Conservation (phyloP, 1,140 invertebrate species). For the Drosophila tristis region DNA sequence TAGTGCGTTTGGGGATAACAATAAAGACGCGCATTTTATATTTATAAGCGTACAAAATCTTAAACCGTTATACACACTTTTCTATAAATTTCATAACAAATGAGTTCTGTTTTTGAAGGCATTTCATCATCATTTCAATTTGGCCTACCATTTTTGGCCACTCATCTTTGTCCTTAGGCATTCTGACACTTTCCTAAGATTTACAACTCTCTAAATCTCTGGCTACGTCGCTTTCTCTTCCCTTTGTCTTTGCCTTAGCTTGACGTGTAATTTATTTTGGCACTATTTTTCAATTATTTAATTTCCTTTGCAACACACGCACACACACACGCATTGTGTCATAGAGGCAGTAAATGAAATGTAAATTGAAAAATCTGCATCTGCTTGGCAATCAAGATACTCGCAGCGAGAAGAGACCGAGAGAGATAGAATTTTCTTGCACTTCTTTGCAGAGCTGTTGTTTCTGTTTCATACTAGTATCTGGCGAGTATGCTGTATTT, state of each 20-base stretch:
- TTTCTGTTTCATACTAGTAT: background rate
- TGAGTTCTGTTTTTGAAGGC: too few species aligned
- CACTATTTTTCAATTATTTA: conserved; percentile 55
- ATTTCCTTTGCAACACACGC: conserved; percentile 42
- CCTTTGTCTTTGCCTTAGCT: conserved; percentile 1
- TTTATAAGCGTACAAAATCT: too few species aligned
- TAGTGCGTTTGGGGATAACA: too few species aligned
- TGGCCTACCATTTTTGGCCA: background rate
- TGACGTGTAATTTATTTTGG: conserved; percentile 55
- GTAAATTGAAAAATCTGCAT: conserved; percentile 73
- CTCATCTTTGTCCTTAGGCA: background rate
- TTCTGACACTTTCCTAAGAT: conserved; percentile 30
- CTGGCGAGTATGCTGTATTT: background rate
- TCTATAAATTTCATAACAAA: too few species aligned
- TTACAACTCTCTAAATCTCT: conserved; percentile 41
- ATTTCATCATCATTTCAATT: background rate
- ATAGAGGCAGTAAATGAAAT: conserved; percentile 58
- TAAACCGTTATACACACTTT: too few species aligned
- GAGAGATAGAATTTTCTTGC: background rate
- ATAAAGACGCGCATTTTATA: too few species aligned
- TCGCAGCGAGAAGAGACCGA: background rate
- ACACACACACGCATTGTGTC: conserved; percentile 8
- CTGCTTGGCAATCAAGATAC: conserved; percentile 60
- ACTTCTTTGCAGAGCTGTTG: conserved; percentile 15
- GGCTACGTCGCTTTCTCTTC: background rate